phyloP scores from a whole-genome alignment of 2,113 vertebrate genomes.

The Gracilinanus agilis region DNA sequence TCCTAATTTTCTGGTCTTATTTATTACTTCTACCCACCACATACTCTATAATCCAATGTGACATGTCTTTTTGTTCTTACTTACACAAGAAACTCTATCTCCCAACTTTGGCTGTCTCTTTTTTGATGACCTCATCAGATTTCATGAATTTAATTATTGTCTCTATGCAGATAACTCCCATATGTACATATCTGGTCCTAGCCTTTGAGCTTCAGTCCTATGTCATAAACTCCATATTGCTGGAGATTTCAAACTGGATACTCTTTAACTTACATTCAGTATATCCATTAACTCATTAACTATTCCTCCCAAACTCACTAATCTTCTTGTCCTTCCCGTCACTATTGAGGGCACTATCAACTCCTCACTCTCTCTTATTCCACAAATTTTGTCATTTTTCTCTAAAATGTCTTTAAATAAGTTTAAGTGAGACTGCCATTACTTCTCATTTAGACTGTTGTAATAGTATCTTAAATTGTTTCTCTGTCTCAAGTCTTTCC shows the following conservation, averaged over 20 bases:
- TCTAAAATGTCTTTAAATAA: background rate
- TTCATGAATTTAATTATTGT: background rate
- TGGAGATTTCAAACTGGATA: background rate
- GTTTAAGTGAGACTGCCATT: background rate
- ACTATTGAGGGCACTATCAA: background rate
- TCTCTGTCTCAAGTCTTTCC: background rate
- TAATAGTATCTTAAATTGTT: background rate
- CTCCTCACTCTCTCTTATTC: background rate
- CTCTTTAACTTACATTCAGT: background rate
- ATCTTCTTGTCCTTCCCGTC: background rate
- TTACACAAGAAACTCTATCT: too few species aligned
- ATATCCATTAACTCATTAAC: background rate
- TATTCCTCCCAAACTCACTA: background rate
- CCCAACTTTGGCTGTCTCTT: background rate
- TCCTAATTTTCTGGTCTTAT: too few species aligned
- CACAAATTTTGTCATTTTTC: background rate
- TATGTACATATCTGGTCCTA: background rate
- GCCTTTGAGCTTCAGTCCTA: background rate
- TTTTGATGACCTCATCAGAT: background rate
- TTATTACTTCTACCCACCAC: too few species aligned
- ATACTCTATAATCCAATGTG: too few species aligned
- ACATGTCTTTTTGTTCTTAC: too few species aligned
- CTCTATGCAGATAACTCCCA: background rate
- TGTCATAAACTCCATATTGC: background rate
- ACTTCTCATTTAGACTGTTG: background rate